Evolutionary conservation across 2,888 invertebrate genomes (phyloP).

Genomic region (Chymomyza procnemis): DNA sequence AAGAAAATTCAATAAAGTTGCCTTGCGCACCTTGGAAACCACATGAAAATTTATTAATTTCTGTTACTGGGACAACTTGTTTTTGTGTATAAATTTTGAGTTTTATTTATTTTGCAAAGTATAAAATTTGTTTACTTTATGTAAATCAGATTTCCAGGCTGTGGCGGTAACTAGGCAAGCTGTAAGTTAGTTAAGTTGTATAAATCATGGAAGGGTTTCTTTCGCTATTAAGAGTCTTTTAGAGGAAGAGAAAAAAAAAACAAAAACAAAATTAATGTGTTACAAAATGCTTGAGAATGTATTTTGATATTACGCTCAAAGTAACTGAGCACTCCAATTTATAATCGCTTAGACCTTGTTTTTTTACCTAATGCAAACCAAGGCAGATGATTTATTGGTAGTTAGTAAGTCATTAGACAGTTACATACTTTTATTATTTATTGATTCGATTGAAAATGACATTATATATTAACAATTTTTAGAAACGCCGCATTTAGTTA

Average conservation of each 20-base stretch:
- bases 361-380: too few species aligned
- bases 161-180: too few species aligned
- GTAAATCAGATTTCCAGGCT: neutral
- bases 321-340: too few species aligned
- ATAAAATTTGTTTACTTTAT: slow-evolving; percentile 7
- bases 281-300: too few species aligned
- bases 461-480: slow-evolving; percentile 57
- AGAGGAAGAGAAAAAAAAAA: too few species aligned
- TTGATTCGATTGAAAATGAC: slow-evolving; percentile 58
- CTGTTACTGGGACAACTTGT: neutral
- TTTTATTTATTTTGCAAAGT: neutral
- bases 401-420: slow-evolving; percentile 13
- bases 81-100: neutral
- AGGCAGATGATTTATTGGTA: too few species aligned
- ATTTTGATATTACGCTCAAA: too few species aligned
- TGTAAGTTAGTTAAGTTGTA: too few species aligned
- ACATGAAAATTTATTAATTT: neutral
- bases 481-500: slow-evolving; percentile 35
- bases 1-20: neutral
- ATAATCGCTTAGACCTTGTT: too few species aligned
- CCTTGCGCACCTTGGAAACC: neutral
- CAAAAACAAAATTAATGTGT: too few species aligned
- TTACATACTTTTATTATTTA: slow-evolving; percentile 49
- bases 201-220: too few species aligned
- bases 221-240: too few species aligned